Base-by-base conservation (phyloP, 2,888 invertebrate genomes). In the Sphecodes monilicornis region DNA sequence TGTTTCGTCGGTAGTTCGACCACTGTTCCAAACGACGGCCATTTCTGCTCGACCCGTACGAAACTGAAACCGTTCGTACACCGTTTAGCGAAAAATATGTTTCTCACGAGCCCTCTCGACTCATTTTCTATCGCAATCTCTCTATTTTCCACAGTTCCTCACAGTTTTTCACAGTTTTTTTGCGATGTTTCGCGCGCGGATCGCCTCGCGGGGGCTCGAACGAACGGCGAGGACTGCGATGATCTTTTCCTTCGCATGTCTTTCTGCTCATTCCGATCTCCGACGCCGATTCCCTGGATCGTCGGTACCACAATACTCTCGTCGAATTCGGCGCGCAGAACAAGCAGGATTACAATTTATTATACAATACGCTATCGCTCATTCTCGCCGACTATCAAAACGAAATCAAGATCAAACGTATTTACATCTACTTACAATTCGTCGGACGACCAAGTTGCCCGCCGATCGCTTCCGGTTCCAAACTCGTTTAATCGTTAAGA, bases 11-110 rank as follows among this genome's bases (percentile, higher is more conserved):
- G 26, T 41, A 69, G 41, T 39, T 71, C 43, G 29, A 29, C 0
- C 43, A 70, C 16, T 46, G 43, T 43, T 39, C 11, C 22, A 46
- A 71, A 22, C 60, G 46, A 26, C 46, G 29, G 29, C 22, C 70
- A 46, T 46, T 71, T 22, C 22, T 18, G 22, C 3, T 1, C 46
- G 10, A 6, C 22, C 32, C 10, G 43, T 71, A 22, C 80, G 82
- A 76, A 90, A 88, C 85, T 82, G 89, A 88, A 88, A 76, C 66
- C 86, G 75, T 86, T 54, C 87, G 84, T 88, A 22, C 81, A 88
- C 80, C 22, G 73, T 77, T 89, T 91, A 90, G 91, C 91, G 92
- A 92, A 92, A 92, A 92, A 92, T 90, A 73, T 78, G 32, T 64
- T 64, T 64, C 85, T 80, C 87, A 66, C 60, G 74, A 80, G 66